phyloP scores from a whole-genome alignment of 2,113 vertebrate species.

The Ginglymostoma cirratum region DNA sequence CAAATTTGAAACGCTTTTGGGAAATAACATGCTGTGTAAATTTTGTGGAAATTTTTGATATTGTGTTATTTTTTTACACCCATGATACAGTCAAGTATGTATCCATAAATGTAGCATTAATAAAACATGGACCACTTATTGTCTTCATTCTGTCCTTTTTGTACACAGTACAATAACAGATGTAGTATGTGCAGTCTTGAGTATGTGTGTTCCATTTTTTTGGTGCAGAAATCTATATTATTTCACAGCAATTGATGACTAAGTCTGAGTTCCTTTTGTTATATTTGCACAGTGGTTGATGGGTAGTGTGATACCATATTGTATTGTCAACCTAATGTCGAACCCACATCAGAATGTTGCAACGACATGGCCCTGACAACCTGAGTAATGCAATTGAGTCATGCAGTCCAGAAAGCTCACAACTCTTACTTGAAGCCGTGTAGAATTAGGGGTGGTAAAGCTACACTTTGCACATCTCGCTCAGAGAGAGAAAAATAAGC shows the following conservation, averaged over 20 bases:
- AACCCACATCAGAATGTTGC: not conserved
- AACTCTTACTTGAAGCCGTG: not conserved
- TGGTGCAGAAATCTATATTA: not conserved
- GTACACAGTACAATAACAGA: not conserved
- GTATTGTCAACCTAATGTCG: not conserved
- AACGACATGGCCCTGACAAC: not conserved
- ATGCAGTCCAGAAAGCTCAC: not conserved
- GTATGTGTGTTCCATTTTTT: not conserved
- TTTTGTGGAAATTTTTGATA: constrained; percentile 38
- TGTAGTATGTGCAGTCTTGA: not conserved
- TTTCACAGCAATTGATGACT: not conserved
- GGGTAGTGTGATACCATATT: not conserved
- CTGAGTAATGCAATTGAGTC: not conserved
- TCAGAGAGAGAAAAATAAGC: not conserved
- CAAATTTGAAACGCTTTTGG: constrained; percentile 23
- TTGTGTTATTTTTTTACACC: constrained; percentile 27
- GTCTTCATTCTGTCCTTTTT: not conserved
- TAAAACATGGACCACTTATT: constrained; percentile 22
- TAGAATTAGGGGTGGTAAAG: not conserved
- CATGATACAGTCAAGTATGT: constrained; percentile 23
- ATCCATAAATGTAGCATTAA: constrained; percentile 36
- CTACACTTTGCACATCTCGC: not conserved
- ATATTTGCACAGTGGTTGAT: not conserved
- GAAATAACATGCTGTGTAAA: constrained; percentile 27
- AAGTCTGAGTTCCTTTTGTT: not conserved